Base-by-base conservation (phyloP, 2,888 invertebrate species). In the Temnothorax rugatulus region DNA sequence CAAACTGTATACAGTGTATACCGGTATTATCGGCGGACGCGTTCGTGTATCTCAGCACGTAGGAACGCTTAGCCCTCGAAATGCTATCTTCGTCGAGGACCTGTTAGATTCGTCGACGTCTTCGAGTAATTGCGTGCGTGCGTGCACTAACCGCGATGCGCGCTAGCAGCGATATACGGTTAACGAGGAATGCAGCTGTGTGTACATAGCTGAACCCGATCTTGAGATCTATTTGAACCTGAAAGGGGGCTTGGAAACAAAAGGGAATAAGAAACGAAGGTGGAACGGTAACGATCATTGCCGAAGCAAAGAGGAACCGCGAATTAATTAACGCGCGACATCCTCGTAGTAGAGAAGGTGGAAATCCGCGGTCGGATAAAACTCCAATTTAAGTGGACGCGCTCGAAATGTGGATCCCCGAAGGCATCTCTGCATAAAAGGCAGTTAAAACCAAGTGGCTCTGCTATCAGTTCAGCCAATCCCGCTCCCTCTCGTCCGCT, bases 261-360 rank as follows among this genome's bases (percentile, higher is more conserved):
- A 34, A 2, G 38, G 25, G 15, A 44, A 38, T 57, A 38, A 59
- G 71, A 54, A 63, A 44, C 52, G 41, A 13, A 8, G 25, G 68
- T 29, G 29, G 5, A 74, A 47, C 47, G 74, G 52, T 41, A 85
- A 52, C 47, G 47, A 50, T 68, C 52, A 66, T 76, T 38, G 52
- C 9, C 25, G 25, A 77, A 73, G 15, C 64, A 57, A 50, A 44
- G 68, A 57, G 79, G 61, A 68, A 68, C 75, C 81, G 86, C 64
- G 77, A 87, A 87, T 86, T 88, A 89, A 90, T 90, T 89, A 89
- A 84, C 89, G 79, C 63, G 73, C 64, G 86, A 84, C 89, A 85
- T 87, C 87, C 87, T 84, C 50, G 52, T 41, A 69, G 74, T 44
- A 21, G 15, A 64, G 52, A 63, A 83, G 74, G 66, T 15, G 73